A percentile compares a stretch with the other conserved stretches of the same genome.
These are phyloP conservation scores for Eupelmus urozonus DNA, from an alignment of 2,888 invertebrate species.

Conservation along the genomic window DNA sequence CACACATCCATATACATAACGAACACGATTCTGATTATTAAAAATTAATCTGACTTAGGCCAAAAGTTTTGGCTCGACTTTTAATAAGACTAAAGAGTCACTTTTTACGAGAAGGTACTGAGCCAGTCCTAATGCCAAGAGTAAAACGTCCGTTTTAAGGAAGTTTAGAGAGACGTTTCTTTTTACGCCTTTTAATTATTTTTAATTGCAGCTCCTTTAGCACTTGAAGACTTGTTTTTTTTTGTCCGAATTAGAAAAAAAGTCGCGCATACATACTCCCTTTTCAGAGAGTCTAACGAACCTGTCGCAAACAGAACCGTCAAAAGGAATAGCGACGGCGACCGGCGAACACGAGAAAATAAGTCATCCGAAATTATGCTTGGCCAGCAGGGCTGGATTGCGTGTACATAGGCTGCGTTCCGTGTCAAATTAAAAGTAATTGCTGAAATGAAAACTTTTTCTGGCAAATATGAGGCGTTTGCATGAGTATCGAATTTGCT, in stretches of 20 bases:
- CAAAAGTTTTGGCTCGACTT: conserved; percentile 20
- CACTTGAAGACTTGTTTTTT: conserved; percentile 15
- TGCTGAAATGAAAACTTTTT: not conserved
- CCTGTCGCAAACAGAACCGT: not conserved
- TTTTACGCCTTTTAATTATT: conserved; percentile 48
- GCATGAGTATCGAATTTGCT: too few species aligned
- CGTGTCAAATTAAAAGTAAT: not conserved
- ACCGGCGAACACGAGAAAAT: not conserved
- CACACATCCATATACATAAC: not conserved
- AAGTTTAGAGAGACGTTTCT: conserved; percentile 31
- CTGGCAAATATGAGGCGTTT: too few species aligned
- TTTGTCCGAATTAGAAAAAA: conserved; percentile 21
- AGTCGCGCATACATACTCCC: not conserved
- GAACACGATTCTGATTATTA: too few species aligned
- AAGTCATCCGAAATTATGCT: not conserved
- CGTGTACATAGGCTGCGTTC: too few species aligned
- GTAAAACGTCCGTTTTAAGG: conserved; percentile 1
- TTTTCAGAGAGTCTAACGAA: conserved; percentile 10
- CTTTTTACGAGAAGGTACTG: conserved; percentile 34
- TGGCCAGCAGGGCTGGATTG: not conserved
- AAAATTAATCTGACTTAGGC: too few species aligned
- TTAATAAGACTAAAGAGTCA: conserved; percentile 35
- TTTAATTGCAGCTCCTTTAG: conserved; percentile 39
- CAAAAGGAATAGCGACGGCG: not conserved
- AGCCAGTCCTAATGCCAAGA: conserved; percentile 6